Base-by-base conservation (phyloP, 1,140 invertebrate genomes). In the Bombus pyrosoma region DNA sequence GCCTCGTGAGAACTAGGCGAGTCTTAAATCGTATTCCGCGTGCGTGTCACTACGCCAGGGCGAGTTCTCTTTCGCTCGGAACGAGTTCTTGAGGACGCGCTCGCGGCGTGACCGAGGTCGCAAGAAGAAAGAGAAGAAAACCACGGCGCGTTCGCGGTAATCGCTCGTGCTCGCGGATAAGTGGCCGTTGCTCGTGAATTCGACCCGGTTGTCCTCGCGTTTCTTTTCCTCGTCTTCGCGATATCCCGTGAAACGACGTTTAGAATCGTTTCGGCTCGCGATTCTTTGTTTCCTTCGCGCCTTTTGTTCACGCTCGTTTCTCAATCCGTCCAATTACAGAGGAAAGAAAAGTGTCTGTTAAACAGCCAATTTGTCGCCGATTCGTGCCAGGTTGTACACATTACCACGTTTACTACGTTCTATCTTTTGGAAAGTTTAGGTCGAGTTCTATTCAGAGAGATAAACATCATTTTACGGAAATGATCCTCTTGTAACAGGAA, bases 41-140 rank as follows among this genome's bases (percentile, higher is more conserved):
- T 28, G 53, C n/a, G 74, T 84, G 81, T 86, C 81, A 66, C 62
- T 77, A 81, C 57, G 10, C 37, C 53, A n/a, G 39, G 83, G 81
- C 89, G 68, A 89, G 81, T 89, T 90, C 89, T 90, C 85, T 89
- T 87, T 90, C 89, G 69, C 82, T 90, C 43, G 69, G 75, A 90
- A 90, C 89, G 87, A 83, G 84, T 89, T 89, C 84, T 83, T 71
- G 84, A 76, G 87, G 85, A 89, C 84, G 85, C 78, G 82, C 57
- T 79, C 28, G 64, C 39, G 68, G 79, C 87, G 89, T 81, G 87
- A 90, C 88, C 81, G 84, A 86, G 84, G 73, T 80, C 69, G 71
- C 62, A 37, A 37, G 79, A 80, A 32, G 68, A 85, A 88, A 86
- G 69, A 71, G 69, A 89, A 85, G 68, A 72, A 80, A 64, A 85